These are phyloP conservation scores for Enteromius unitaeniatus DNA, from an alignment of 2,797 vertebrate genomes.

Conservation along the genomic window DNA sequence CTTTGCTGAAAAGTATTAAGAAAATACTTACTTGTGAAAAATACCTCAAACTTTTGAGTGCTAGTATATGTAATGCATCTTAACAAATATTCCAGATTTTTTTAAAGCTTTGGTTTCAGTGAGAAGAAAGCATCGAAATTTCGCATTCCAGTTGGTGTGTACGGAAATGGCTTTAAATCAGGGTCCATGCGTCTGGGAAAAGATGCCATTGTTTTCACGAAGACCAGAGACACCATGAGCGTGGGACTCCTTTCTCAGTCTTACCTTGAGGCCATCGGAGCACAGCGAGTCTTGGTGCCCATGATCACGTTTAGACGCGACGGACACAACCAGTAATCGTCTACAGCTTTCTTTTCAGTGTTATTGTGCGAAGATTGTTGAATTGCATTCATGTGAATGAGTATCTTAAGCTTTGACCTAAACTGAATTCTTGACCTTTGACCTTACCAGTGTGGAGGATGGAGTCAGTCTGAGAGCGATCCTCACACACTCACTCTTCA, in stretches of 20 bases:
- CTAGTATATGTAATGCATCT: not conserved
- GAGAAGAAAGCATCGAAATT: slow-evolving; percentile 85
- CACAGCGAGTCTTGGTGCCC: slow-evolving; percentile 86
- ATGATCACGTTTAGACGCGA: slow-evolving; percentile 82
- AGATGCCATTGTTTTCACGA: slow-evolving; percentile 92
- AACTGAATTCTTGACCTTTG: slow-evolving; percentile 7
- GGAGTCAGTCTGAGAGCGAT: slow-evolving; percentile 85
- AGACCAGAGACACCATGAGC: slow-evolving; percentile 79
- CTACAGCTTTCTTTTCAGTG: not conserved
- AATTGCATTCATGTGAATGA: not conserved
- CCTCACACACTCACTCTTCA: slow-evolving; percentile 83
- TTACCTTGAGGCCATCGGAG: slow-evolving; percentile 81
- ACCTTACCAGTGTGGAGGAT: slow-evolving; percentile 65
- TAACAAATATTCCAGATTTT: not conserved
- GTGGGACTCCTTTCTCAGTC: slow-evolving; percentile 93
- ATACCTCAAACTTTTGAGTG: not conserved
- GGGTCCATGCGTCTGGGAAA: slow-evolving; percentile 85
- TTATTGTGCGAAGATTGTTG: not conserved
- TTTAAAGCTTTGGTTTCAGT: slow-evolving; percentile 82
- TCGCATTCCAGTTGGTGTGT: slow-evolving; percentile 86
- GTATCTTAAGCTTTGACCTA: not conserved
- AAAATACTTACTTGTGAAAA: not conserved
- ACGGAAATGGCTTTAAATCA: slow-evolving; percentile 73
- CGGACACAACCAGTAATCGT: slow-evolving; percentile 66
- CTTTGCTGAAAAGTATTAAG: not conserved